These are phyloP conservation scores for Colinus virginianus DNA, from an alignment of 2,113 vertebrate species.

Conservation along the genomic window DNA sequence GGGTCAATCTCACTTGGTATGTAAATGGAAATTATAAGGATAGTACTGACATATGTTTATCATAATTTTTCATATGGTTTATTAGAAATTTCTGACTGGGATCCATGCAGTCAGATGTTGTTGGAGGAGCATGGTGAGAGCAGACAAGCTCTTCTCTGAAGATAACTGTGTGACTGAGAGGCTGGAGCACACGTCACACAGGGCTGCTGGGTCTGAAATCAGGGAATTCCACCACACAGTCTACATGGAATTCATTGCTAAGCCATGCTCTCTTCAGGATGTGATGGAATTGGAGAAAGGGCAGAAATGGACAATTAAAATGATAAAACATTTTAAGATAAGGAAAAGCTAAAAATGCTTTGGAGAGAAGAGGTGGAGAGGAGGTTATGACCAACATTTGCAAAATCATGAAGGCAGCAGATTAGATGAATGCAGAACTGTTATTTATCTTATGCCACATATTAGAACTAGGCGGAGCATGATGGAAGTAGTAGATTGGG, in stretches of 20 bases:
- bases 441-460: background rate
- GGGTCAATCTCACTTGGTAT: background rate
- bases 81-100: background rate
- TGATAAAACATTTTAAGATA: background rate
- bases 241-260: rapidly evolving
- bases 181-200: rapidly evolving
- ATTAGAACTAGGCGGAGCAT: background rate
- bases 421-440: background rate
- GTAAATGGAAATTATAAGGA: background rate
- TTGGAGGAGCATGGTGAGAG: background rate
- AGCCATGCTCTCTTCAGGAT: background rate
- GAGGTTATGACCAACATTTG: background rate
- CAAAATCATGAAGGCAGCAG: background rate
- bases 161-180: background rate
- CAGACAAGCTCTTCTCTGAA: background rate
- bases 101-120: too few relatives aligned
- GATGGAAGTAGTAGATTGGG: background rate
- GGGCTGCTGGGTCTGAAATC: background rate
- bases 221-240: background rate
- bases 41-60: background rate
- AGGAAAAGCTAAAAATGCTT: background rate
- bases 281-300: background rate
- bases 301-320: background rate
- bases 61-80: background rate
- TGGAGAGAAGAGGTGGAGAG: background rate